Percentiles rank a stretch among this genome's conserved stretches.
Conservation (phyloP, 1,140 invertebrate species). For the Panagrolaimus sp. region DNA sequence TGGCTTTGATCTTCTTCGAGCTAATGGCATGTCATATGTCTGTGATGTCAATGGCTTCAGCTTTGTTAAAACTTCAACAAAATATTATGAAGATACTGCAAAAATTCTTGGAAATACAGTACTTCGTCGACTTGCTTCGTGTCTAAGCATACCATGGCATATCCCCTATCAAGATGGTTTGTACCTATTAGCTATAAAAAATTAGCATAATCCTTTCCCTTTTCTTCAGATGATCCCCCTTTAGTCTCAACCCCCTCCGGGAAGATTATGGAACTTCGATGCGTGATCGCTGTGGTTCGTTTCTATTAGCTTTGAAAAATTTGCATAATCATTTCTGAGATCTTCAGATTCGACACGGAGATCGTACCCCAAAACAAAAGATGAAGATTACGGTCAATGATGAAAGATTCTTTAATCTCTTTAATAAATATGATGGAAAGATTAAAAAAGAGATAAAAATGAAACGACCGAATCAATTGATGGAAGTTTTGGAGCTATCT, state of each 20-base stretch:
- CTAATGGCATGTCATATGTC: conserved; percentile 95
- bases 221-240: conserved; percentile 89
- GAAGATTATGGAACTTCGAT: conserved; percentile 98
- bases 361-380: conserved; percentile 98
- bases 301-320: not conserved
- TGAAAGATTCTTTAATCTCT: conserved; percentile 97
- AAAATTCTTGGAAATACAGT: conserved; percentile 74
- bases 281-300: conserved; percentile 93
- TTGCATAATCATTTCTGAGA: conserved; percentile 33
- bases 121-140: conserved; percentile 44
- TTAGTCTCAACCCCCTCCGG: conserved; percentile 97
- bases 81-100: conserved; percentile 99
- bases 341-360: conserved; percentile 92
- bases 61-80: conserved; percentile 98
- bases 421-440: conserved; percentile 91
- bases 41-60: conserved; percentile 97
- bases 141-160: conserved; percentile 63
- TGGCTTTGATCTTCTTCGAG: conserved; percentile 94
- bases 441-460: conserved; percentile 92
- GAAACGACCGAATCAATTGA: conserved; percentile 91
- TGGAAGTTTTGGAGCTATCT: conserved; percentile 66
- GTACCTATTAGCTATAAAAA: conserved; percentile 70
- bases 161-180: conserved; percentile 48
- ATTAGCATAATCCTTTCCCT: conserved; percentile 71
- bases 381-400: conserved; percentile 99